These are phyloP conservation scores for Pempheris klunzingeri DNA, from an alignment of 2,797 vertebrate species.

Conservation along the genomic window DNA sequence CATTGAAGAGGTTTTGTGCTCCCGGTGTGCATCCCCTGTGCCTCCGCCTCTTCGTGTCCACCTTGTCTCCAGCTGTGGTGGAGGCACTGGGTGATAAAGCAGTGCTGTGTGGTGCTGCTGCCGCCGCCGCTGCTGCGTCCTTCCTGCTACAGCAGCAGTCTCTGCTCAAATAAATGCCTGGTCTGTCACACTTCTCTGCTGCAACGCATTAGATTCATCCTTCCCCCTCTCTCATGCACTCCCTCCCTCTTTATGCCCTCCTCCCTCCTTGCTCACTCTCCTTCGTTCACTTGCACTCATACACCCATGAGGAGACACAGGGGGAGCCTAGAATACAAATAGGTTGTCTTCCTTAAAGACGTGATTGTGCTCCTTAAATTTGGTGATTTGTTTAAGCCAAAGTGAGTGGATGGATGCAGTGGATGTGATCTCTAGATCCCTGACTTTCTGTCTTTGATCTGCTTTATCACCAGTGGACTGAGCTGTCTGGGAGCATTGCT, in stretches of 20 bases:
- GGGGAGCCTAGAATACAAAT: conserved; percentile 85
- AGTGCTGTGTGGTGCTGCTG: conserved; percentile 39
- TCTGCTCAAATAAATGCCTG: conserved; percentile 82
- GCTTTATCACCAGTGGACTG: conserved; percentile 36
- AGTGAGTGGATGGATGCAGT: conserved; percentile 35
- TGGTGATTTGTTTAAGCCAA: conserved; percentile 58
- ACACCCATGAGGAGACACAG: conserved; percentile 81
- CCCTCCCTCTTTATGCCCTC: conserved; percentile 69
- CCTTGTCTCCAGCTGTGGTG: conserved; percentile 71
- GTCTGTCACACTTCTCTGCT: conserved; percentile 85
- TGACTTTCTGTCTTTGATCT: conserved; percentile 55
- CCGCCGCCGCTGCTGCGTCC: conserved; percentile 54
- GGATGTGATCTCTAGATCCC: conserved; percentile 50
- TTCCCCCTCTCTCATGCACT: conserved; percentile 72
- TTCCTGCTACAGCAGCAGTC: conserved; percentile 76
- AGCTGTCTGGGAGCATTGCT: conserved; percentile 22
- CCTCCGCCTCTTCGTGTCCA: conserved; percentile 65
- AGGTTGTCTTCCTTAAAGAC: conserved; percentile 83
- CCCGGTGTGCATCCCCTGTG: conserved; percentile 59
- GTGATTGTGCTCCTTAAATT: conserved; percentile 80
- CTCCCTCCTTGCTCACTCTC: conserved; percentile 74
- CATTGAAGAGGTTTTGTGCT: conserved; percentile 59
- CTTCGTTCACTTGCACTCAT: conserved; percentile 81
- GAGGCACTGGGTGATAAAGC: conserved; percentile 73
- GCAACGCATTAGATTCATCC: conserved; percentile 83